These are phyloP conservation scores for Calameuta filiformis DNA, from an alignment of 2,888 invertebrate genomes.

Conservation along the genomic window DNA sequence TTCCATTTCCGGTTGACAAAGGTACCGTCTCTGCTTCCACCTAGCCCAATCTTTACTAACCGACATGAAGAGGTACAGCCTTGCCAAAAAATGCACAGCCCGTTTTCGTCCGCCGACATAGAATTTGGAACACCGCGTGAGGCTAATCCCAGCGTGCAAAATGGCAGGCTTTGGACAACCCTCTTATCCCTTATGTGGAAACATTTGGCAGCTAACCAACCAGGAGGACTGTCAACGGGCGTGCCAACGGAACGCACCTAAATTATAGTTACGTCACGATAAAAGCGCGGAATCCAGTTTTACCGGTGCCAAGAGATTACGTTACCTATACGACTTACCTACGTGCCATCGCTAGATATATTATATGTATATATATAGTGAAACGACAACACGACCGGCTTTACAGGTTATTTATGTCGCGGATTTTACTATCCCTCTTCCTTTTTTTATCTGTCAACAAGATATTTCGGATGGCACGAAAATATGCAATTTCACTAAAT, in stretches of 20 bases:
- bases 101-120: background rate
- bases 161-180: constrained; percentile 1
- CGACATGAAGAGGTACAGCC: background rate
- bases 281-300: constrained; percentile 31
- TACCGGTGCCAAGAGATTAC: constrained; percentile 44
- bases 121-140: background rate
- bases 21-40: background rate
- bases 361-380: background rate
- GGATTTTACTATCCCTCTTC: background rate
- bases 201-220: constrained; percentile 19
- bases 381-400: background rate
- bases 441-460: background rate
- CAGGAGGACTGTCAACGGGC: constrained; percentile 34
- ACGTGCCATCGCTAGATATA: background rate
- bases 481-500: background rate
- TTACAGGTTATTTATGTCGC: background rate
- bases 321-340: constrained; percentile 7
- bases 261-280: constrained; percentile 53
- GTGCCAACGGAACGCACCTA: constrained; percentile 54
- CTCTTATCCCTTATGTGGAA: constrained; percentile 17
- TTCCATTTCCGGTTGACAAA: background rate
- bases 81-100: background rate
- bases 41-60: background rate
- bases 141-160: constrained; percentile 5
- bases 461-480: background rate